Conservation (phyloP, 2,888 invertebrate species). For the Acrobasis suavella region DNA sequence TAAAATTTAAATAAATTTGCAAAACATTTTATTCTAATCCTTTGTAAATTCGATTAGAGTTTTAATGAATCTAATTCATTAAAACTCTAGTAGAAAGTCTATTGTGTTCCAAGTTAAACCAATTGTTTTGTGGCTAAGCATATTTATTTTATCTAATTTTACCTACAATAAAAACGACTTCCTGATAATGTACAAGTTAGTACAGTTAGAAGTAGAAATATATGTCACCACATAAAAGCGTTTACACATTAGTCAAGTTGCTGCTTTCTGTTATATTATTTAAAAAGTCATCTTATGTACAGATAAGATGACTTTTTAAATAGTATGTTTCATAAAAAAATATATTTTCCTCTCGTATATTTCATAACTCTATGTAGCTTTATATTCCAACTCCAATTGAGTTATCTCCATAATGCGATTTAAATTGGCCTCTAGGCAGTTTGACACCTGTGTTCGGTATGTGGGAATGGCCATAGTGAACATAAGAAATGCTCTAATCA, state of each 20-base stretch:
- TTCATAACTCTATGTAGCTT: slow-evolving; percentile 41
- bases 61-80: too few species aligned
- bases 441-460: slow-evolving; percentile 63
- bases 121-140: too few species aligned
- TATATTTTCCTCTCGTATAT: slow-evolving; percentile 31
- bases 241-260: background rate
- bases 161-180: too few species aligned
- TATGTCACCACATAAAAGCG: background rate
- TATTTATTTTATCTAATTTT: too few species aligned
- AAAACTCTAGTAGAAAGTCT: too few species aligned
- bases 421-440: slow-evolving; percentile 66
- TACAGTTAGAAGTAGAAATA: background rate
- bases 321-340: too few species aligned
- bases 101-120: too few species aligned
- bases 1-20: too few species aligned
- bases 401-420: slow-evolving; percentile 77
- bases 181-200: too few species aligned
- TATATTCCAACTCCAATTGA: slow-evolving; percentile 61
- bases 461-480: slow-evolving; percentile 51
- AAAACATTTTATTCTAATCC: too few species aligned
- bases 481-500: slow-evolving; percentile 42
- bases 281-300: background rate
- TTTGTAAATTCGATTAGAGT: too few species aligned
- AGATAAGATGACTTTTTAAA: background rate
- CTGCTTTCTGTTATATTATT: too few species aligned